These are phyloP conservation scores for Crotalus helleri DNA, from an alignment of 2,113 vertebrate species.

Conservation along the genomic window DNA sequence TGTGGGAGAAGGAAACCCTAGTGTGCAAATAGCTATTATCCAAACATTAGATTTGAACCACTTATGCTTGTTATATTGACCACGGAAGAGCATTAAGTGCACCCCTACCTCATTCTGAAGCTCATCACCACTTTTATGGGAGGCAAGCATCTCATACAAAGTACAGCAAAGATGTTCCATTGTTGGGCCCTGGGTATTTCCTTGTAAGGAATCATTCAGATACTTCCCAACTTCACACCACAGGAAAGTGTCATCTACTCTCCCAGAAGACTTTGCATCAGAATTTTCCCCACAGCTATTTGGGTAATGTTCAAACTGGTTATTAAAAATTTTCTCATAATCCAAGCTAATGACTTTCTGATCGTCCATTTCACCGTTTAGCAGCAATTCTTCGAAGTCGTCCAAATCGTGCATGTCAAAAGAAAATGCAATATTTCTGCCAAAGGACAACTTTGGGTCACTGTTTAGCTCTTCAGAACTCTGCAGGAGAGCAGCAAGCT, in stretches of 20 bases:
- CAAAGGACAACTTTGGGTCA: constrained; percentile 70
- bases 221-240: constrained; percentile 89
- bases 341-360: constrained; percentile 76
- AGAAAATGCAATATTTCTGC: constrained; percentile 87
- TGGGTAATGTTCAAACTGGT: constrained; percentile 71
- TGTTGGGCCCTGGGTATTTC: constrained; percentile 81
- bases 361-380: constrained; percentile 59
- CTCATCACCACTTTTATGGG: constrained; percentile 86
- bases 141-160: constrained; percentile 93
- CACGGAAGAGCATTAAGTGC: background rate
- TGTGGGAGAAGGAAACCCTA: background rate
- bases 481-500: constrained; percentile 76
- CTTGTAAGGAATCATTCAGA: constrained; percentile 73
- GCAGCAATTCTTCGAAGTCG: constrained; percentile 76
- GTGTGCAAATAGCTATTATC: background rate
- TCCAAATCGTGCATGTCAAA: constrained; percentile 89
- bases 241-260: constrained; percentile 76
- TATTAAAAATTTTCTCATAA: constrained; percentile 83
- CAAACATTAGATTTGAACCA: background rate
- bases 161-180: constrained; percentile 91
- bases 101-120: constrained; percentile 91
- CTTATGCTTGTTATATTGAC: background rate
- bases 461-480: constrained; percentile 64
- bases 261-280: constrained; percentile 58
- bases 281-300: constrained; percentile 55